Percentiles rank a stretch among this genome's conserved stretches.
Conservation (phyloP, 2,113 vertebrate species). For the Rutilus rutilus region DNA sequence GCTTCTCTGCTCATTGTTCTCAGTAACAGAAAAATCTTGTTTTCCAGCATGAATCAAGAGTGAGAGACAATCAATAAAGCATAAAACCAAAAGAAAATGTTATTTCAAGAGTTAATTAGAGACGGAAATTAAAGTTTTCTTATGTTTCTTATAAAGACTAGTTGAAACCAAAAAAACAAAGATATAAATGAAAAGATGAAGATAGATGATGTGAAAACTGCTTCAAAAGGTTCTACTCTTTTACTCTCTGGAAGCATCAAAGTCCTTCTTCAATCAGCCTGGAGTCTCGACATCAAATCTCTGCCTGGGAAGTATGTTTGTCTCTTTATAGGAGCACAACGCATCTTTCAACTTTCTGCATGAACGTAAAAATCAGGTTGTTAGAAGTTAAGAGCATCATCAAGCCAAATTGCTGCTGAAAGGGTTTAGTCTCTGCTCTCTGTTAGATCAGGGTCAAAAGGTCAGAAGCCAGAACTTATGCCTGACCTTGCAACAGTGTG, state of each 20-base stretch:
- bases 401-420: not conserved
- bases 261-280: constrained; percentile 23
- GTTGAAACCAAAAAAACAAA: not conserved
- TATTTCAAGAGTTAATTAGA: constrained; percentile 28
- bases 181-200: constrained; percentile 2
- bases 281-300: constrained; percentile 1
- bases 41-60: constrained; percentile 13
- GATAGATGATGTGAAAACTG: constrained; percentile 22
- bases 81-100: constrained; percentile 13
- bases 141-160: not conserved
- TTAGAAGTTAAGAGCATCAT: not conserved
- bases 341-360: not conserved
- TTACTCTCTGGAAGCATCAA: constrained; percentile 24
- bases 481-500: not conserved
- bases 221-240: constrained; percentile 25
- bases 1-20: not conserved
- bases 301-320: not conserved
- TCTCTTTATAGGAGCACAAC: constrained; percentile 1
- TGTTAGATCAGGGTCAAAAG: not conserved
- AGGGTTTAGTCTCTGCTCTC: not conserved
- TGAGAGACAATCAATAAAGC: constrained; percentile 31
- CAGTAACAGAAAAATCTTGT: constrained; percentile 1
- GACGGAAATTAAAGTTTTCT: constrained; percentile 4
- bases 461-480: not conserved
- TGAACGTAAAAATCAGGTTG: not conserved